Evolutionary conservation across 2,888 invertebrate species (phyloP).

Genomic region (Agrochola circellaris): DNA sequence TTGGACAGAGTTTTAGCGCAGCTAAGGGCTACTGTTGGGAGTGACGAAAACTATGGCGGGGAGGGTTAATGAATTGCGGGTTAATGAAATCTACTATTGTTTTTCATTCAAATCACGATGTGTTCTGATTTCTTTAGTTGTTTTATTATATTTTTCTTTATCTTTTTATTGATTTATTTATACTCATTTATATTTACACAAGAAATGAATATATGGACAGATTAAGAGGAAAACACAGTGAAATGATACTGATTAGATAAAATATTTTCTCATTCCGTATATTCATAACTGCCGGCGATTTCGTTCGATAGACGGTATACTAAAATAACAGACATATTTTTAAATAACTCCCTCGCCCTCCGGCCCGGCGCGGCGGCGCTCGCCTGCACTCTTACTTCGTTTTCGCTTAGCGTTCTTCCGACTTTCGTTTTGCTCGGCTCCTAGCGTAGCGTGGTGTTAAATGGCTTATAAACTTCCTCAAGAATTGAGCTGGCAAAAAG

Average conservation of each 20-base stretch:
- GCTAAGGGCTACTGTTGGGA: not conserved
- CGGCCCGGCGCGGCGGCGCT: no score
- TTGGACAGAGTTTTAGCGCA: no score
- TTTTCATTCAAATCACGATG: not conserved
- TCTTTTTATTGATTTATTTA: not conserved
- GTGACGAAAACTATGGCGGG: not conserved
- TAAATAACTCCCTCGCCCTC: no score
- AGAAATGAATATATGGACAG: not conserved
- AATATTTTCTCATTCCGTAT: not conserved
- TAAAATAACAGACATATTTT: no score
- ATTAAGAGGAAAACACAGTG: conserved; percentile 14
- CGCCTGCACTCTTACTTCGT: no score
- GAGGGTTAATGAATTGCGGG: not conserved
- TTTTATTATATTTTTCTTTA: not conserved
- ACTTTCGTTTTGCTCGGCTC: no score
- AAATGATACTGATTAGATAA: not conserved
- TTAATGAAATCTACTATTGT: no score
- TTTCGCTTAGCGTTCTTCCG: no score
- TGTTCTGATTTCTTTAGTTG: not conserved
- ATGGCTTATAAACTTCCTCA: no score
- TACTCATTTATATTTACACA: not conserved
- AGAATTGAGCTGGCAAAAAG: no score
- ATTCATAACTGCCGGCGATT: not conserved
- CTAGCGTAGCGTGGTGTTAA: no score
- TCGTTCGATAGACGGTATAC: not conserved